Evolutionary conservation across 2,888 invertebrate species (phyloP), one percentile per base, ranked within the genome.

Genomic region (Amiota mariae): DNA sequence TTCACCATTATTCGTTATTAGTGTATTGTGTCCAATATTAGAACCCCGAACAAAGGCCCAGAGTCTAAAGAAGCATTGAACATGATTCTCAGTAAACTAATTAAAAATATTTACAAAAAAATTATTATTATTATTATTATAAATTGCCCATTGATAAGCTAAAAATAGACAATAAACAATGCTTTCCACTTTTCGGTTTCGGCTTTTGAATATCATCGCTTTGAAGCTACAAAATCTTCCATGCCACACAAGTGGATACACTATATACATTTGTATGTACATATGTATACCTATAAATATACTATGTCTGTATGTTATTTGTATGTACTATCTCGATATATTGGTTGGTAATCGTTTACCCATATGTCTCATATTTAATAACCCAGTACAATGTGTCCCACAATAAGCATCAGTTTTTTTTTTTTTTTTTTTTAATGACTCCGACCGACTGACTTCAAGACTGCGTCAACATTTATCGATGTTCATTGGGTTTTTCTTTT

Each of bases 71-170:
- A 36, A 36, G 36, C 36, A 36, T 6, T 15, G 24, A 68, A 59
- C 20, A 15, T 68, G 51, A 68, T 54, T 68, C 63, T 63, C 36
- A 13, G 46, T 46, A 63, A 63, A 63, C 24, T 63, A 63, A 63
- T 63, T 63, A 63, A 63, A 36, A 68, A 68, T 68, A 54, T 68
- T 68, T 68, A 54, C 67, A 68, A 68, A 68, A 54, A 51, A 68
- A 68, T 54, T 68, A 68, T 51, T 36, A 36, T 36, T 36, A 4
- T 36, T 36, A 36, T 36, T 6, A 36, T 24, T 24, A 54, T 68
- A 36, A 68, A 54, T 49, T 54, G 24, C 20, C 54, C 24, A 48
- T 24, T 68, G 67, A 68, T 68, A 68, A 51, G 67, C 67, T 54
- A 68, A 68, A 68, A 68, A 54, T 68, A 68, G 67, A 24, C 63